These are phyloP conservation scores for Potamilus streckersoni DNA, from an alignment of 1,140 invertebrate species.

Conservation along the genomic window DNA sequence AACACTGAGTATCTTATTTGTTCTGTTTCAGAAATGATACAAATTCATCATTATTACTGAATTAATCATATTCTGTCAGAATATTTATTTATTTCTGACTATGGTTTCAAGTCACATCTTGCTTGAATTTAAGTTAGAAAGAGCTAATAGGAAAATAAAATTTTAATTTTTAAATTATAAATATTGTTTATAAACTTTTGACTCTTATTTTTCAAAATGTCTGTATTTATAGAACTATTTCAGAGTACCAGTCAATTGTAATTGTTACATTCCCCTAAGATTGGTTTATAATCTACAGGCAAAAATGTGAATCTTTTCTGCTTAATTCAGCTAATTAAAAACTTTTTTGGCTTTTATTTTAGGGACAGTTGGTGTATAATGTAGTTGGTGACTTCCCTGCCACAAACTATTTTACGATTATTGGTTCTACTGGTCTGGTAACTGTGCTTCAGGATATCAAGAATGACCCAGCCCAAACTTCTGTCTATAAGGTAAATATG, in stretches of 20 bases:
- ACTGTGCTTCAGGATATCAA: conserved; percentile 4
- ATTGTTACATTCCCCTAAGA: not conserved
- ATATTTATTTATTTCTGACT: no score
- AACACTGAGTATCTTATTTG: no score
- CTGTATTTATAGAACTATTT: not conserved
- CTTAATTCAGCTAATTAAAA: not conserved
- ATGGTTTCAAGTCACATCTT: no score
- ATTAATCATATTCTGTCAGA: no score
- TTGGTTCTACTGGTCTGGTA: conserved; percentile 80
- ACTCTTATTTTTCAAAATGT: not conserved
- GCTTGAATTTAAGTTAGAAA: no score
- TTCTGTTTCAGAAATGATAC: no score
- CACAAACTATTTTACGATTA: conserved; percentile 78
- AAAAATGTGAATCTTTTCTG: not conserved
- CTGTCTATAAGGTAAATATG: conserved; percentile 17
- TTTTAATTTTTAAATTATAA: not conserved
- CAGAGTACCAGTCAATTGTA: not conserved
- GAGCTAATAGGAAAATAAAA: not conserved
- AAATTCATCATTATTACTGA: no score
- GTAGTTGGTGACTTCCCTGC: conserved; percentile 32
- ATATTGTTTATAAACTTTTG: not conserved
- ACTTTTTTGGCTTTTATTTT: conserved; percentile 6
- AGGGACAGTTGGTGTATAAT: conserved; percentile 32
- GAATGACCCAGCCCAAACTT: conserved; percentile 11
- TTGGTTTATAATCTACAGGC: not conserved